These are phyloP conservation scores for Caenorhabditis virilis DNA, from an alignment of 2,888 invertebrate genomes.

Conservation along the genomic window DNA sequence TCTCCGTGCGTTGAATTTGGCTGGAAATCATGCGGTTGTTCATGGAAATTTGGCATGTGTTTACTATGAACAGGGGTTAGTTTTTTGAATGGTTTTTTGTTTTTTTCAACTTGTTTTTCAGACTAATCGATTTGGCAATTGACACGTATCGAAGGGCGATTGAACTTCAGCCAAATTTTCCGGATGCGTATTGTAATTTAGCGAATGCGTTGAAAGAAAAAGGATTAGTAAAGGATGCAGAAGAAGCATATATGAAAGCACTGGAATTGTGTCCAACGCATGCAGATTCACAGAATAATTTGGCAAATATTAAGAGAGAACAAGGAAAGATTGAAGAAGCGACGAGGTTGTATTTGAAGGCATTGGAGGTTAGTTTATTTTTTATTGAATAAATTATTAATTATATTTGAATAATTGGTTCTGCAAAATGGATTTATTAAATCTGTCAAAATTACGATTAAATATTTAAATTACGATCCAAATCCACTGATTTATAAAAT, in stretches of 20 bases:
- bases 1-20: constrained; percentile 88
- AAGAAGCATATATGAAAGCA: constrained; percentile 63
- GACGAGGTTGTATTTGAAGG: constrained; percentile 86
- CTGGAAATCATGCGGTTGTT: constrained; percentile 93
- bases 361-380: too few species aligned
- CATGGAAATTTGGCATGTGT: constrained; percentile 98
- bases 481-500: too few species aligned
- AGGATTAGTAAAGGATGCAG: constrained; percentile 66
- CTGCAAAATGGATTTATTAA: too few species aligned
- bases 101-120: too few species aligned
- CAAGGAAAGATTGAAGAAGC: constrained; percentile 97
- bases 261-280: constrained; percentile 81
- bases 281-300: constrained; percentile 96
- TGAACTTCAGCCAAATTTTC: constrained; percentile 96
- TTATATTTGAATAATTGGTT: too few species aligned
- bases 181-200: constrained; percentile 97
- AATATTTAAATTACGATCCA: too few species aligned
- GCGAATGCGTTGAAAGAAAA: constrained; percentile 99
- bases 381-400: too few species aligned
- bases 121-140: constrained; percentile 94
- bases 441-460: too few species aligned
- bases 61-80: constrained; percentile 97
- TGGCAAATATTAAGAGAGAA: constrained; percentile 96
- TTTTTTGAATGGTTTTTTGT: too few species aligned
- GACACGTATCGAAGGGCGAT: constrained; percentile 96